Evolutionary conservation across 2,113 vertebrate species (phyloP).

Genomic region (Varanus komodoensis): DNA sequence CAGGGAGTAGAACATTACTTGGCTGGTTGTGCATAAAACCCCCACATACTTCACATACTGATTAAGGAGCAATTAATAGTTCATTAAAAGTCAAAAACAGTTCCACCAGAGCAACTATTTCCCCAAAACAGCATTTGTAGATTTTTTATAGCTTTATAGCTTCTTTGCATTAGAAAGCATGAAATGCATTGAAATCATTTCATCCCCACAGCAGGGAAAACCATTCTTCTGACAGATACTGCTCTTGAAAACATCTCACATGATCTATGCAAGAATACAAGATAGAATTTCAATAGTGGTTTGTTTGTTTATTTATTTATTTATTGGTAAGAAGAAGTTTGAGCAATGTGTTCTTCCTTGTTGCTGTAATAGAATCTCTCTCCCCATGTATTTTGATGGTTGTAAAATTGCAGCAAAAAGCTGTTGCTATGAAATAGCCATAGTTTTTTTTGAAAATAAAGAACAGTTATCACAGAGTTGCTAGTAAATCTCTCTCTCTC

Average conservation of each 20-base stretch:
- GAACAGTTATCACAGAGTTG: neutral
- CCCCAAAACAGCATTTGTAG: conserved; percentile 41
- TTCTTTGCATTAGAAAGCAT: conserved; percentile 57
- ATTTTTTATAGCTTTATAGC: conserved; percentile 13
- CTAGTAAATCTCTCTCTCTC: conserved; percentile 22
- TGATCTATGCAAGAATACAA: conserved; percentile 17
- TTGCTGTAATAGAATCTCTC: neutral
- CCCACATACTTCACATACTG: neutral
- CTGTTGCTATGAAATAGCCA: neutral
- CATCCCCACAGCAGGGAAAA: conserved; percentile 14
- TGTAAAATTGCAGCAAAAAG: neutral
- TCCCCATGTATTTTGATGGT: neutral
- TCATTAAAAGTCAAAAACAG: conserved; percentile 41
- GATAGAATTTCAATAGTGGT: neutral
- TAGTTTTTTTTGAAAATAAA: neutral
- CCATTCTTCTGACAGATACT: conserved; percentile 10
- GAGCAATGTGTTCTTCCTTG: neutral
- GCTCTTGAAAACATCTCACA: conserved; percentile 29
- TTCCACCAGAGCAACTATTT: conserved; percentile 37
- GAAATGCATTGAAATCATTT: conserved; percentile 47
- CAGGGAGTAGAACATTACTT: neutral
- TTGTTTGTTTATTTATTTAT: no score
- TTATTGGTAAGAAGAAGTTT: accelerated
- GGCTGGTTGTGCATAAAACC: neutral
- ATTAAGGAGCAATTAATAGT: conserved; percentile 43